Percentiles rank a stretch among this genome's conserved stretches.
phyloP scores from a whole-genome alignment of 2,797 vertebrate species.

The Cuculus canorus region DNA sequence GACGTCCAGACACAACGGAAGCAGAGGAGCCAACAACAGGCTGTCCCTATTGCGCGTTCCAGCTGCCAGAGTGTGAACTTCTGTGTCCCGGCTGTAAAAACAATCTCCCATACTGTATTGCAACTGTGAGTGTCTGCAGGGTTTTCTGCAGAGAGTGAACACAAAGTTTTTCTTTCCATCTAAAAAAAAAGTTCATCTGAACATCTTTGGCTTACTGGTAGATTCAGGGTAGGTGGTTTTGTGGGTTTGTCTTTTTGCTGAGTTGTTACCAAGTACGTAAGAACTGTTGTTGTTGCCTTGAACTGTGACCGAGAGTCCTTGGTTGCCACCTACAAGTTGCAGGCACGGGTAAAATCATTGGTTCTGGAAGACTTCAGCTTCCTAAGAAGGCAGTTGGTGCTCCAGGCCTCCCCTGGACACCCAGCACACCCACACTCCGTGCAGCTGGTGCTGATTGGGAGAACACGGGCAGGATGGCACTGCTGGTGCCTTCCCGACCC shows the following conservation, averaged over 20 bases:
- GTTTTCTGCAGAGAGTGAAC: background rate
- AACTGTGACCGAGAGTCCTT: too few species aligned
- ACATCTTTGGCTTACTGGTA: background rate
- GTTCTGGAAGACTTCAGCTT: background rate
- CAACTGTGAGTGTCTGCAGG: conserved; percentile 80
- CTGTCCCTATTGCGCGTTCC: conserved; percentile 90
- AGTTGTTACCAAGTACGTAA: background rate
- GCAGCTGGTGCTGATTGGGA: background rate
- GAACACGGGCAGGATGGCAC: rapidly evolving
- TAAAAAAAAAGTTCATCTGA: background rate
- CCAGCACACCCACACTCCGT: rapidly evolving
- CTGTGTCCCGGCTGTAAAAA: conserved; percentile 95
- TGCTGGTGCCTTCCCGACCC: background rate
- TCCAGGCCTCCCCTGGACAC: too few species aligned
- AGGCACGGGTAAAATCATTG: background rate
- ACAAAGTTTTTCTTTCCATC: background rate
- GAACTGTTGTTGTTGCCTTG: background rate
- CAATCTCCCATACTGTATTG: conserved; percentile 94
- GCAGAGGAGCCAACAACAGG: conserved; percentile 88
- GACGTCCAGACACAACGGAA: conserved; percentile 89
- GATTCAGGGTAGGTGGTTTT: background rate
- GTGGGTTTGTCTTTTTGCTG: too few species aligned
- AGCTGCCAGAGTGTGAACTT: conserved; percentile 90
- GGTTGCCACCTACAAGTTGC: background rate
- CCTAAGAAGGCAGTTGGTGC: background rate